phyloP scores from a whole-genome alignment of 2,888 invertebrate genomes.

The Sinhomidia bicolor region DNA sequence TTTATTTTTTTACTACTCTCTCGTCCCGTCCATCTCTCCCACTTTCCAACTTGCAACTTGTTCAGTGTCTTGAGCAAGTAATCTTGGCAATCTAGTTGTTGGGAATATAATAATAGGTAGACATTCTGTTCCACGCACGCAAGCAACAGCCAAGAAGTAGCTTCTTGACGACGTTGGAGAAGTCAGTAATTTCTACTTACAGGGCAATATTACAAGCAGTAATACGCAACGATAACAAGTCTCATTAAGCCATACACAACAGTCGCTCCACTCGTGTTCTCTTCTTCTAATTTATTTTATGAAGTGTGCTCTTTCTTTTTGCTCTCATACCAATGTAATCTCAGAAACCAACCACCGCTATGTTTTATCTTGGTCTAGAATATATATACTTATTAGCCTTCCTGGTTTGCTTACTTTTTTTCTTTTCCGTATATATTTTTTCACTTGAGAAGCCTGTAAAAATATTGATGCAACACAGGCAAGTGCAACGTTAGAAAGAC shows the following conservation, averaged over 20 bases:
- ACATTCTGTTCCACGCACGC: background rate
- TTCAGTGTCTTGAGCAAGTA: no score
- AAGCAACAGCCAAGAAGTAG: background rate
- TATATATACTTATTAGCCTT: background rate
- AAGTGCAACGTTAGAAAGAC: background rate
- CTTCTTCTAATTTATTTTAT: background rate
- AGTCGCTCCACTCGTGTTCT: conserved; percentile 21
- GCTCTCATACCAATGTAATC: background rate
- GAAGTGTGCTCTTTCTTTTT: conserved; percentile 15
- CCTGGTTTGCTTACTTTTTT: conserved; percentile 1
- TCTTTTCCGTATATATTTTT: background rate
- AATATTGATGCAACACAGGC: background rate
- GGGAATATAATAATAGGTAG: background rate
- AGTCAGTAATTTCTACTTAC: conserved; percentile 22
- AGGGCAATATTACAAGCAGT: conserved; percentile 15
- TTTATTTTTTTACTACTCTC: background rate
- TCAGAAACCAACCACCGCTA: conserved; percentile 11
- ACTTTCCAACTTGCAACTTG: background rate
- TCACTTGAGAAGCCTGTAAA: background rate
- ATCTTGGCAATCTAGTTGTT: background rate
- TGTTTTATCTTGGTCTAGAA: background rate
- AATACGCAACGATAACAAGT: conserved; percentile 36
- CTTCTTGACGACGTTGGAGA: background rate
- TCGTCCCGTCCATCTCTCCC: background rate
- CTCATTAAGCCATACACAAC: conserved; percentile 28